Evolutionary conservation across 2,113 vertebrate species (phyloP), one percentile per base, ranked within the genome.

Genomic region (Passerina amoena): DNA sequence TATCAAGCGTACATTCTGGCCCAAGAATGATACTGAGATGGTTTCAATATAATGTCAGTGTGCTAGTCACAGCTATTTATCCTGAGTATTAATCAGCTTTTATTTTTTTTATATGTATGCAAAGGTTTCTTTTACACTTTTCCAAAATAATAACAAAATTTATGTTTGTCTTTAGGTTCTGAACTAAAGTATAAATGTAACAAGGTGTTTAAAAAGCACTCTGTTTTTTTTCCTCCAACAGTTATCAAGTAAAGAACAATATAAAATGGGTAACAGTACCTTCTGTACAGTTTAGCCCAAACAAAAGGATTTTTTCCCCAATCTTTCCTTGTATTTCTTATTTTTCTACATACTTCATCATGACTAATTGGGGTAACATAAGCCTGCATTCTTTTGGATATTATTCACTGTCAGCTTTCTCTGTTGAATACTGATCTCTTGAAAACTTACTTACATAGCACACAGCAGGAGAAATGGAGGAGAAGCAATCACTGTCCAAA

Each of bases 371-470:
- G 57, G 44, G 63, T 90, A 94, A 95, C 78, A 91, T 71, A 91
- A 94, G 73, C 87, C 90, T 92, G 70, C 59, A 86, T 28, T 93
- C 48, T 60, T 70, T 69, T 73, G 64, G 64, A 61, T 92, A 93
- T 94, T 95, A 94, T 80, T 97, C 71, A 68, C 75, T 53, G 84
- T 93, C 94, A 96, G 70, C 44, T 48, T 88, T 91, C 77, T 76
- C 66, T 77, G 59, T 92, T 86, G 71, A 83, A 92, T 91, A 89
- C 90, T 37, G 71, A 71, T 92, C 66, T 87, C 77, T 75, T 69
- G 91, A 94, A 97, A 96, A 95, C 83, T 95, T 77, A 95, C 92
- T 92, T 91, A 82, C 47, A 66, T 80, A 78, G 92, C 92, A 92
- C 56, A 81, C 56, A 83, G 93, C 72, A 80, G 90, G 92, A 90